Percentiles rank a stretch among this genome's conserved stretches.
Evolutionary conservation across 2,888 invertebrate genomes (phyloP).

Genomic region (Lycia hirtaria): DNA sequence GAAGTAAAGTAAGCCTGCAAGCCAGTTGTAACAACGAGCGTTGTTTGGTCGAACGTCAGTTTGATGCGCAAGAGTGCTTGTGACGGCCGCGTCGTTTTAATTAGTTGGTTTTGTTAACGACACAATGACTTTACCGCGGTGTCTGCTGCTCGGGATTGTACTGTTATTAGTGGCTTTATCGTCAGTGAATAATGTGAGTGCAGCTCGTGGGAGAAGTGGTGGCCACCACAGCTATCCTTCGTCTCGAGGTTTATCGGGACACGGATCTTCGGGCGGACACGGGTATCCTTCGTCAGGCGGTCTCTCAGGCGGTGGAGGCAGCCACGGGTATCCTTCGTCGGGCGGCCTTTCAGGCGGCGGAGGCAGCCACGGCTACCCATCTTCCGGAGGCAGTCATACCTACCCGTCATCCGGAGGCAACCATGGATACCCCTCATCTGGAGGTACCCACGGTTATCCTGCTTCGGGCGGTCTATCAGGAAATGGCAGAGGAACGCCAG

Average conservation of each 20-base stretch:
- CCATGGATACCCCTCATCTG: slow-evolving; percentile 34
- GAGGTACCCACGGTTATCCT: slow-evolving; percentile 39
- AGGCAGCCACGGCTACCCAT: slow-evolving; percentile 49
- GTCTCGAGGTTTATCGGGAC: slow-evolving; percentile 51
- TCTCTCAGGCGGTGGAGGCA: slow-evolving; percentile 47
- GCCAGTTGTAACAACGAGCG: too few relatives aligned
- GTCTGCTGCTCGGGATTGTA: slow-evolving; percentile 57
- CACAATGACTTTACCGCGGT: slow-evolving; percentile 56
- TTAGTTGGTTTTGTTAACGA: slow-evolving; percentile 37
- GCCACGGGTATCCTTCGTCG: slow-evolving; percentile 45
- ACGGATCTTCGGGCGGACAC: slow-evolving; percentile 42
- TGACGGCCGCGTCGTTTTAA: slow-evolving; percentile 42
- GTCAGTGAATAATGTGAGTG: slow-evolving; percentile 41
- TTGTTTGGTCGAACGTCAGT: slow-evolving; percentile 39
- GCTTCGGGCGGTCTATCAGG: slow-evolving; percentile 43
- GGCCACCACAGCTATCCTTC: slow-evolving; percentile 44
- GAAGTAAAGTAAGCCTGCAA: too few relatives aligned
- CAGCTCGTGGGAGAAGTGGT: slow-evolving; percentile 41
- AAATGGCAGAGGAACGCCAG: slow-evolving; percentile 36
- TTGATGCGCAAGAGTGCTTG: slow-evolving; percentile 54
- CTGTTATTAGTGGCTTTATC: slow-evolving; percentile 53
- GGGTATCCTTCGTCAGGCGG: slow-evolving; percentile 57
- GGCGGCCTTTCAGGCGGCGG: slow-evolving; percentile 52
- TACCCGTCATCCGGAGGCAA: slow-evolving; percentile 47
- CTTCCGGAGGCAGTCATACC: slow-evolving; percentile 39